These are phyloP conservation scores for Syritta pipiens DNA, from an alignment of 2,888 invertebrate genomes.

Conservation along the genomic window DNA sequence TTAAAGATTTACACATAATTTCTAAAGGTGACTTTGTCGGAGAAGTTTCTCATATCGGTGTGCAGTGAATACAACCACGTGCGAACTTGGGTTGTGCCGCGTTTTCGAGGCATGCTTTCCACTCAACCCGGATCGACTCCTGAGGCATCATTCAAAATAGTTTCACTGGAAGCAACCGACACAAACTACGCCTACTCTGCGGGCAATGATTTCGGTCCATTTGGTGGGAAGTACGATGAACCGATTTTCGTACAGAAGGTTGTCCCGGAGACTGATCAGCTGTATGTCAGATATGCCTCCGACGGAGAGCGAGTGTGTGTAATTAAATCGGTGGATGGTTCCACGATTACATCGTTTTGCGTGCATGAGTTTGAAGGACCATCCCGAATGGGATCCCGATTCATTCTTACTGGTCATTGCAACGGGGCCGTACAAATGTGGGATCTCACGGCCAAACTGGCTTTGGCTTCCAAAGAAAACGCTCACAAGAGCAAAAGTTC, in stretches of 20 bases:
- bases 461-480: constrained; percentile 86
- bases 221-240: constrained; percentile 98
- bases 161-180: constrained; percentile 82
- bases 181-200: constrained; percentile 83
- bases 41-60: constrained; percentile 96
- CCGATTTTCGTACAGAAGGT: constrained; percentile 98
- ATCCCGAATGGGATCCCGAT: constrained; percentile 93
- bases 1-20: neutral
- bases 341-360: constrained; percentile 95
- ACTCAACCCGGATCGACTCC: constrained; percentile 99
- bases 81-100: constrained; percentile 96
- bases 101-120: constrained; percentile 98
- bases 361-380: constrained; percentile 99
- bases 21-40: constrained; percentile 91
- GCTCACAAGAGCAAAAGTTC: constrained; percentile 84
- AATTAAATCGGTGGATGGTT: constrained; percentile 95
- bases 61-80: constrained; percentile 99
- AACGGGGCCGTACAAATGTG: constrained; percentile 98
- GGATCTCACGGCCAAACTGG: constrained; percentile 97
- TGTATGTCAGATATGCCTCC: constrained; percentile 96
- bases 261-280: constrained; percentile 96
- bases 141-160: constrained; percentile 94
- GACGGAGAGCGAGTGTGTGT: constrained; percentile 97
- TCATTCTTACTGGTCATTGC: constrained; percentile 94
- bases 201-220: constrained; percentile 90